These are phyloP conservation scores for Pocillopora meandrina DNA, from an alignment of 92 coral and sea anemone genomes.

Conservation along the genomic window DNA sequence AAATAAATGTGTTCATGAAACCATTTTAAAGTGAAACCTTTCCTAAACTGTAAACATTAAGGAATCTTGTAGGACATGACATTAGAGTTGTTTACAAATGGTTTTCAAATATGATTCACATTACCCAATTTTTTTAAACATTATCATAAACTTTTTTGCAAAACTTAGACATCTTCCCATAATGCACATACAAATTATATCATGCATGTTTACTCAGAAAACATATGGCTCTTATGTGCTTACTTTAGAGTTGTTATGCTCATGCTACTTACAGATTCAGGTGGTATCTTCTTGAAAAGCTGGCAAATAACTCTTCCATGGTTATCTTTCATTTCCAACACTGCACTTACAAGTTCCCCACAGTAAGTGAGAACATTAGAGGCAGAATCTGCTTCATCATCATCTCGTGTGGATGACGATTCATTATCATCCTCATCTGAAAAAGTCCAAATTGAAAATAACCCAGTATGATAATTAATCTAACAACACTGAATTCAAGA, in stretches of 20 bases:
- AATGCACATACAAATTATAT: no score
- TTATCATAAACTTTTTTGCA: no score
- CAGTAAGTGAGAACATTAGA: constrained; percentile 50
- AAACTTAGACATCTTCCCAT: no score
- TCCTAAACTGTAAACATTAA: no score
- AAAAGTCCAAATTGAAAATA: not conserved
- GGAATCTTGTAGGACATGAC: no score
- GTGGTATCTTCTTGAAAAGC: constrained; percentile 89
- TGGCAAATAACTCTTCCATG: constrained; percentile 93
- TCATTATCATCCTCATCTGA: constrained; percentile 79
- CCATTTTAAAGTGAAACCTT: no score
- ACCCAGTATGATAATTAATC: not conserved
- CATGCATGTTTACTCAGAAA: no score
- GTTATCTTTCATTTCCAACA: constrained; percentile 87
- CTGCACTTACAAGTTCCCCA: constrained; percentile 89
- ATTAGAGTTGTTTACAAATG: no score
- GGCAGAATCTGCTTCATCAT: constrained; percentile 67
- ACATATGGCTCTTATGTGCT: not conserved
- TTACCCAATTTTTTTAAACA: no score
- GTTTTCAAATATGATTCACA: no score
- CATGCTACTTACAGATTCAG: constrained; percentile 75
- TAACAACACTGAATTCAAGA: not conserved
- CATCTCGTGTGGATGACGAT: constrained; percentile 71
- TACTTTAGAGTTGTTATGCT: not conserved
- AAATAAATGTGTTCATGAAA: no score